A percentile compares a stretch with the other conserved stretches of the same genome.
These are phyloP conservation scores for Trachurus trachurus DNA, from an alignment of 2,797 vertebrate genomes.

Conservation along the genomic window DNA sequence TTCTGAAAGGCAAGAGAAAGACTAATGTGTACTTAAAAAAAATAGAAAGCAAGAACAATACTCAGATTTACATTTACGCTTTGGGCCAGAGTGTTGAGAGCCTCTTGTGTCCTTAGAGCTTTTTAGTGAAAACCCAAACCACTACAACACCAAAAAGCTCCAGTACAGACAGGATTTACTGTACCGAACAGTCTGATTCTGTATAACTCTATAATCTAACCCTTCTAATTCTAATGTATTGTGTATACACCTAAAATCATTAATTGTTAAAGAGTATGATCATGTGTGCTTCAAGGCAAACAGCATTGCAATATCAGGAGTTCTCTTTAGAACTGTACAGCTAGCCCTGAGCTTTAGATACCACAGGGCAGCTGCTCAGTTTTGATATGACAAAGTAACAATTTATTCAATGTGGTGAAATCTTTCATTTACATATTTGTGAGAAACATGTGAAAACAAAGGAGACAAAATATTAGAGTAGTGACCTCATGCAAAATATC, in stretches of 20 bases:
- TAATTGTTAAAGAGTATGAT: conserved; percentile 4
- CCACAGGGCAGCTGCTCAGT: background rate
- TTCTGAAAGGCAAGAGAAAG: background rate
- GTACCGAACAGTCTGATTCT: background rate
- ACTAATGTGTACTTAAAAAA: background rate
- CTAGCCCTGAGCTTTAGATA: background rate
- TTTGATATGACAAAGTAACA: background rate
- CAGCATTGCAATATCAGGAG: background rate
- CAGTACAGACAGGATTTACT: background rate
- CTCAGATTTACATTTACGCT: background rate
- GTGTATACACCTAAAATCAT: background rate
- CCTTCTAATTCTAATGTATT: background rate
- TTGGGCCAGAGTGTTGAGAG: background rate
- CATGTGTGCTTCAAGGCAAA: background rate
- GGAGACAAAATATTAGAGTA: background rate
- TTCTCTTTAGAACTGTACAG: background rate
- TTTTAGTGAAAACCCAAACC: background rate
- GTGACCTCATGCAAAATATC: too few species aligned
- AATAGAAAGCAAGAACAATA: background rate
- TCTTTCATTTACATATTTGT: background rate
- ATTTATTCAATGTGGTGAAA: background rate
- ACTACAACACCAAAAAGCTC: background rate
- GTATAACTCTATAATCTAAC: background rate
- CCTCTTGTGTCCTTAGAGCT: background rate
- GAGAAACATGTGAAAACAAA: background rate